A percentile compares a stretch with the other conserved stretches of the same genome.
These are phyloP conservation scores for Sardina pilchardus DNA, from an alignment of 2,113 vertebrate species.

Conservation along the genomic window DNA sequence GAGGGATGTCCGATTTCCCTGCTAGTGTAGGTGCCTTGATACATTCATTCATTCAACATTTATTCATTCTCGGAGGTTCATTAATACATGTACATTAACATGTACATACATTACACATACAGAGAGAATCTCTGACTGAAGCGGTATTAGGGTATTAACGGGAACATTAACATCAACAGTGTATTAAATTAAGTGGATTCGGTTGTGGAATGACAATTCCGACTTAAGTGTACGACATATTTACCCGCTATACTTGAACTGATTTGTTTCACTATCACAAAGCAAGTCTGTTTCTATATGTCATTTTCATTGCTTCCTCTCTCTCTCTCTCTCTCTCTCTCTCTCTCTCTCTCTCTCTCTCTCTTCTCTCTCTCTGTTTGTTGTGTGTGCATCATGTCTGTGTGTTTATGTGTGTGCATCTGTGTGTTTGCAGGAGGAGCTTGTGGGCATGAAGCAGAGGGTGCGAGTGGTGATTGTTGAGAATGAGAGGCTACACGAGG, in stretches of 20 bases:
- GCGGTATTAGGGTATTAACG: neutral
- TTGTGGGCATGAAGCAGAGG: slow-evolving; percentile 80
- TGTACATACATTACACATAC: too few relatives aligned
- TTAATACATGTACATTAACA: too few relatives aligned
- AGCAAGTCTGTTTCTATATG: too few relatives aligned
- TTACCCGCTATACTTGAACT: neutral
- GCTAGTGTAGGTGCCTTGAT: neutral
- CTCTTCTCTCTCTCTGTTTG: neutral
- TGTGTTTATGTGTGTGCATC: slow-evolving; percentile 25
- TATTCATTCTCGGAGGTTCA: too few relatives aligned
- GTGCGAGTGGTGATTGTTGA: slow-evolving; percentile 81
- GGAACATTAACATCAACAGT: too few relatives aligned
- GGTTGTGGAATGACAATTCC: neutral
- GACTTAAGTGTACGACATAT: neutral
- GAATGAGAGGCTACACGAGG: slow-evolving; percentile 82
- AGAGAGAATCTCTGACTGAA: neutral
- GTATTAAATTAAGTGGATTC: neutral
- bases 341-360: too few relatives aligned
- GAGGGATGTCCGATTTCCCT: neutral
- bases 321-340: too few relatives aligned
- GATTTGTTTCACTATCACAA: neutral
- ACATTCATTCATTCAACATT: too few relatives aligned
- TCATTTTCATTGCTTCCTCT: too few relatives aligned
- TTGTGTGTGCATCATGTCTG: neutral
- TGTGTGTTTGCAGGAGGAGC: slow-evolving; percentile 78